Base-by-base conservation (phyloP, 2,888 invertebrate genomes). In the Antheraea yamamai region DNA sequence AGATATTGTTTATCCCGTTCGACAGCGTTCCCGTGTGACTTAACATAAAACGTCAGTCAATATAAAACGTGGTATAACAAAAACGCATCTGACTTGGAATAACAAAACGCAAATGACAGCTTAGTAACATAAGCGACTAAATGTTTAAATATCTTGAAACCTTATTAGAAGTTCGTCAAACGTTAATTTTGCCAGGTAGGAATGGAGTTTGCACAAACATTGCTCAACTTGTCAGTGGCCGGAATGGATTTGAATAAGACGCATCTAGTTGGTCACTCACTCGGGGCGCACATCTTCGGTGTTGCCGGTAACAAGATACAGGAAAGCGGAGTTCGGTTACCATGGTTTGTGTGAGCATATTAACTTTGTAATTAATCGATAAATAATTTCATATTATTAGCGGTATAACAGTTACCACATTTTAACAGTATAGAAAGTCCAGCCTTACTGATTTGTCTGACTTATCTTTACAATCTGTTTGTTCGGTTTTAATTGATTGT, bases 221-320 rank as follows among this genome's bases (percentile, higher is more conserved):
- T 94, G 68, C 77, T 84, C 71, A 87, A 81, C 70, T 77, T 93
- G 77, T 87, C 89, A 30, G 76, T 80, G 26, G 84, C 84, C 73
- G 94, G 94, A 58, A 77, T 94, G 47, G 84, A 91, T 82, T 81
- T 94, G 79, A 86, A 85, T 81, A 90, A 84, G 70, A 91, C 90
- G 51, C 92, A 91, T 81, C 84, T 93, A 73, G 84, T 94, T 51
- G 94, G 92, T 61, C 92, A 93, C 80, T 94, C 93, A n/a, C 87
- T 94, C 1, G 94, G 93, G 51, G 93, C 93, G 18, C 94, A 94
- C 61, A 77, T 94, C 72, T 87, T 92, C 77, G 94, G 94, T 35
- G 90, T 94, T 47, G 78, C 92, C 64, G 94, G 94, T 12, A 92
- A 92, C 77, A 87, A 80, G 73, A 78, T 93, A 76, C 76, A 78